Base-by-base conservation (phyloP, 92 coral and sea anemone genomes). In the Parazoanthus swiftii region DNA sequence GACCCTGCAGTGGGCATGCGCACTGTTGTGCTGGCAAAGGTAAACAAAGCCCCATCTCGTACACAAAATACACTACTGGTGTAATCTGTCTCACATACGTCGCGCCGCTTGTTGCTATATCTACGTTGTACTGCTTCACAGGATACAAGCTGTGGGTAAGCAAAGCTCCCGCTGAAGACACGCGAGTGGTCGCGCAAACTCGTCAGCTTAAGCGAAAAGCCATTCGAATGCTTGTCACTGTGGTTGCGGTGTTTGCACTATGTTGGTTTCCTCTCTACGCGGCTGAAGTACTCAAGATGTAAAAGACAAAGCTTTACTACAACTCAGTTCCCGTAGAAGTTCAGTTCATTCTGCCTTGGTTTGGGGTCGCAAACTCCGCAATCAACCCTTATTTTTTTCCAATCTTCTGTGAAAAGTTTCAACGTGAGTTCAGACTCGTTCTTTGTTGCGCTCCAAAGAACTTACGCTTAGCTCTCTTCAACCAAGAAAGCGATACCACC, bases 261-360 rank as follows among this genome's bases (percentile, higher is more conserved):
- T 95, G 98, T 84, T 95, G 98, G 98, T 82, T 95, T 91, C 98
- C 98, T 50, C 80, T 95, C 13, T 91, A 93, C 6, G 44, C 89
- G 38, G 94, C 94, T 25, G 95, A 95, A 70, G 56, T 93, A 10
- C 38, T 93, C 20, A 82, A 90, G 43, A 88, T 89, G 20, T 90
- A 88, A 26, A 77, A 90, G 42, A 91, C 89, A 13, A 89, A 59
- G 33, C 74, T 89, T 3, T 89, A 85, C 81, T 89, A 89, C 58
- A 70, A 65, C 21, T 76, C 76, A 9, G 88, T 93, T 76, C 98
- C 98, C 43, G 26, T 75, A 1, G 63, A 89, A 72, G 83, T 93
- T 4, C 90, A 73, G 26, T 50, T 91, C 10, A 73, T 90, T 54
- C 72, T 91, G 10, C 95, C 95, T 1, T 95, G 98, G 98, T 93